These are phyloP conservation scores for Empidonax alnorum DNA, from an alignment of 2,113 vertebrate species.

Conservation along the genomic window DNA sequence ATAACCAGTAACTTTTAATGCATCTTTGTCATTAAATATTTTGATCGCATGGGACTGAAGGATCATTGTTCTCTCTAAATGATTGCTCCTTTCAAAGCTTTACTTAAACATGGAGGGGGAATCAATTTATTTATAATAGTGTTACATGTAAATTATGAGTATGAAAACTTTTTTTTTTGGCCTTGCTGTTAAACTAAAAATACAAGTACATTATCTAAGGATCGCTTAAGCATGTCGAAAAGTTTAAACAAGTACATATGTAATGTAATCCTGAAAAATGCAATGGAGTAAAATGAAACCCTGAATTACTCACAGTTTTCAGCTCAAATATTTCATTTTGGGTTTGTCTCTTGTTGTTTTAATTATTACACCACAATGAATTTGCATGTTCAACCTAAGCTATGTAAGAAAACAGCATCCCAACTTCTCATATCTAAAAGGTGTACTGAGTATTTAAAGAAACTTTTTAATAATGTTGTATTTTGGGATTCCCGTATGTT, in stretches of 20 bases:
- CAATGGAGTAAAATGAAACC: conserved; percentile 59
- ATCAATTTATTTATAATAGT: conserved; percentile 72
- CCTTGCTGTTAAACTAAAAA: conserved; percentile 77
- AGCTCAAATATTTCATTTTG: conserved; percentile 67
- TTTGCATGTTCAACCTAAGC: conserved; percentile 76
- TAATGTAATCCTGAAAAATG: conserved; percentile 71
- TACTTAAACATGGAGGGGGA: conserved; percentile 71
- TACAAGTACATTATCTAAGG: conserved; percentile 66
- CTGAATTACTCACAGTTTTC: conserved; percentile 61
- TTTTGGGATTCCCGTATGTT: conserved; percentile 83
- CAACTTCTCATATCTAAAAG: conserved; percentile 76
- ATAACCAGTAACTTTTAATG: conserved; percentile 73
- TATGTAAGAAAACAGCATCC: conserved; percentile 72
- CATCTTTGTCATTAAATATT: conserved; percentile 78
- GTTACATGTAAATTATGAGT: conserved; percentile 71
- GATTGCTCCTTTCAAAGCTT: conserved; percentile 73
- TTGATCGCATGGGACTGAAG: conserved; percentile 73
- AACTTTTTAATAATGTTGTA: conserved; percentile 79
- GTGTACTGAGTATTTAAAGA: conserved; percentile 81
- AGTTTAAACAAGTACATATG: conserved; percentile 76
- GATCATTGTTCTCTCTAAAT: conserved; percentile 73
- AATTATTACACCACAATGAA: conserved; percentile 62
- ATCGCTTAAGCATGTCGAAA: conserved; percentile 77
- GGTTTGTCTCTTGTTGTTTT: conserved; percentile 72
- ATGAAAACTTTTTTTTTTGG: conserved; percentile 71